Evolutionary conservation across 2,888 invertebrate species (phyloP), one percentile per base, ranked within the genome.

Genomic region (Sipha maydis): DNA sequence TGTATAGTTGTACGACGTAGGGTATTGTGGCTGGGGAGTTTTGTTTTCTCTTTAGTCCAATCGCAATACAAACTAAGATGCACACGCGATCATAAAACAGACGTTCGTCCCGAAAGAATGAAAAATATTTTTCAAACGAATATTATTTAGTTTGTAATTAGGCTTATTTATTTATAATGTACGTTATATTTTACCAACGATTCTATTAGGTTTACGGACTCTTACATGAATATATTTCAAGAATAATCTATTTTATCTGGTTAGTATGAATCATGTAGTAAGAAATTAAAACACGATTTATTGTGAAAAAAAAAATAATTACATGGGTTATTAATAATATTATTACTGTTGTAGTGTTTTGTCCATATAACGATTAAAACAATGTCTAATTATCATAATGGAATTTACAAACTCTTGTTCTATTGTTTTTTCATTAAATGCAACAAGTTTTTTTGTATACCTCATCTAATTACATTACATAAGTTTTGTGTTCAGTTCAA

Each of bases 351-450:
- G n/a, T 71, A 61, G 38, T 38, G 34, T 84, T 84, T 84, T 38
- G 61, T 76, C 17, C 9, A 19, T 56, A 83, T 38, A 56, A 83
- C 73, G 56, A 61, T 84, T 76, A 84, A 84, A 76, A 84, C 84
- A 67, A 84, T 48, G 61, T 77, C 61, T 67, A 41, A 84, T 77
- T 77, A 84, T 75, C 75, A 76, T 84, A 77, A 77, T 84, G 84
- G 67, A 67, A 77, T 77, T 84, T 17, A 61, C 67, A 41, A 76
- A 67, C 17, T 84, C 61, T 76, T 41, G 61, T 84, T 76, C 9
- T 67, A 28, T 67, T 67, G 8, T 76, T 84, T 67, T 77, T 56
- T 48, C 75, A 38, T 75, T 83, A 34, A 75, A 67, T 41, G 84
- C 61, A 67, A 76, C 67, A 76, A 67, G 76, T 76, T 76, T 84